Evolutionary conservation across 2,888 invertebrate genomes (phyloP), one percentile per base, ranked within the genome.

Genomic region (Strigamia transsilvanica): DNA sequence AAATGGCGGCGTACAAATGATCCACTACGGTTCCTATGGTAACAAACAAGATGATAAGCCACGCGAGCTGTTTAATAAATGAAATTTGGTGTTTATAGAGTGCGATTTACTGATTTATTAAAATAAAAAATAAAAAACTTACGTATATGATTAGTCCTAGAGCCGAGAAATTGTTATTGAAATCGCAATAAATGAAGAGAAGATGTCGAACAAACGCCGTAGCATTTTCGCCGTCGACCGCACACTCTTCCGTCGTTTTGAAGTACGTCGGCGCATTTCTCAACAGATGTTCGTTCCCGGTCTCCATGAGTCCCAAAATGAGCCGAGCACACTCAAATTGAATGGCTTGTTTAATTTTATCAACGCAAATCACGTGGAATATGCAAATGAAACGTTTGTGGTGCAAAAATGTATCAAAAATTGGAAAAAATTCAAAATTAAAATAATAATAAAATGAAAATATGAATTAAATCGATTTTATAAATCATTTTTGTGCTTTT

Each of bases 21-120:
- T 91, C 91, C 1, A 91, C 90, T 0, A 90, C 90, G 2, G 88
- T 89, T 3, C 90, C 91, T 79, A 91, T 87, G 23, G 90, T 89
- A 51, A 90, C 85, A 84, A 91, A 91, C 81, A 91, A 86, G 82
- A 91, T 88, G 1, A 89, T 81, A 84, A 90, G 87, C 90, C 90
- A 90, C 0, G 89, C 10, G 41, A 88, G 82, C 86, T 89, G 85
- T 6, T 87, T 82, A 41, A 42, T 7, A 10, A 38, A 21, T 9
- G 38, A 80, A 41, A 80, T 80, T 42, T 18, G 0, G 7, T 18
- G n/a, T 3, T 7, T 42, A 15, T 7, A 46, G 21, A 15, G 41
- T 15, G 38, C 2, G 10, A 27, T 27, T 27, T 27, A 27, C 27
- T 27, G 27, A 27, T 27, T 27, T n/a, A n/a, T n/a, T n/a, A n/a